phyloP scores from a whole-genome alignment of 2,888 invertebrate genomes.

The Mythimna albipuncta region DNA sequence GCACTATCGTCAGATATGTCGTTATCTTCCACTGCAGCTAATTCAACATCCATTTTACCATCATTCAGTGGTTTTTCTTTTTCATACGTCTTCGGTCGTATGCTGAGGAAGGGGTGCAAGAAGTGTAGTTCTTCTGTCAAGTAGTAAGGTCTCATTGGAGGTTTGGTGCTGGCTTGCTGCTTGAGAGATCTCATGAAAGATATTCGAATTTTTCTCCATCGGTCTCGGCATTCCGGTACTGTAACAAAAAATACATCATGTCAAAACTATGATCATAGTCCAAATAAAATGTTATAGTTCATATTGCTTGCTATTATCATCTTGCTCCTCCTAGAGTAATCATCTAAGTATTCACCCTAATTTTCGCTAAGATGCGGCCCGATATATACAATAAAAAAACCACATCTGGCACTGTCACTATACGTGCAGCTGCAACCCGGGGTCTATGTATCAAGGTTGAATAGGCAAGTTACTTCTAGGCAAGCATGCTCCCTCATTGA shows the following conservation, averaged over 20 bases:
- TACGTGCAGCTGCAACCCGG: too few relatives aligned
- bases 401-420: neutral
- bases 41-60: slow-evolving; percentile 45
- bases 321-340: neutral
- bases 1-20: slow-evolving; percentile 57
- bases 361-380: neutral
- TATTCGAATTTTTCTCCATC: slow-evolving; percentile 69
- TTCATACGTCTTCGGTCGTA: slow-evolving; percentile 28
- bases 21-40: slow-evolving; percentile 18
- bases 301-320: neutral
- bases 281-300: neutral
- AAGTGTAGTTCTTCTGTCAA: slow-evolving; percentile 66
- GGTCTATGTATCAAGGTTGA: too few relatives aligned
- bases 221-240: slow-evolving; percentile 68
- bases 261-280: neutral
- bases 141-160: slow-evolving; percentile 65
- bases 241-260: slow-evolving; percentile 43
- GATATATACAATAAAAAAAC: neutral
- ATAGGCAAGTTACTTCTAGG: too few relatives aligned
- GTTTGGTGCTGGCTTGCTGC: slow-evolving; percentile 58
- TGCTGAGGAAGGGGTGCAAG: slow-evolving; percentile 60
- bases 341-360: neutral
- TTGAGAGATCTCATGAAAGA: slow-evolving; percentile 67
- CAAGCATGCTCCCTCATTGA: too few relatives aligned
- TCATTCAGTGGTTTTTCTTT: slow-evolving; percentile 5